A percentile compares a stretch with the other conserved stretches of the same genome.
Conservation (phyloP, 2,113 vertebrate species). For the Chionodraco myersi region DNA sequence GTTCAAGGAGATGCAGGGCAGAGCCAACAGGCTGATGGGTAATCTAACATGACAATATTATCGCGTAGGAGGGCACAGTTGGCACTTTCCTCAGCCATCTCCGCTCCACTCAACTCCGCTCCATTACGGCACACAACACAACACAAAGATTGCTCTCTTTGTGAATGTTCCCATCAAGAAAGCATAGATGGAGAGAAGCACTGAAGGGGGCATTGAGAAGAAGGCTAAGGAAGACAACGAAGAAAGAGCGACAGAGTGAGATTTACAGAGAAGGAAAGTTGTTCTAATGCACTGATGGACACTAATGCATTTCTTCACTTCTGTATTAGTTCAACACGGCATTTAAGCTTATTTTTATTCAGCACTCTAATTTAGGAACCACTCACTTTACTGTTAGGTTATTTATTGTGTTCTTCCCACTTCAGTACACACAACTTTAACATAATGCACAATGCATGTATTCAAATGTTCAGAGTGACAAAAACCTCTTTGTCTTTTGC, state of each 20-base stretch:
- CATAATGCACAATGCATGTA: constrained; percentile 1
- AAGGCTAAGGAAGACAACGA: constrained; percentile 8
- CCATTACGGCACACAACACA: constrained; percentile 50
- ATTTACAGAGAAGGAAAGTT: constrained; percentile 27
- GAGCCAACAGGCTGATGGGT: constrained; percentile 76
- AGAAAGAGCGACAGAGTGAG: constrained; percentile 20
- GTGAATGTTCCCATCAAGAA: constrained; percentile 55
- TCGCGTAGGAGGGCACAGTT: constrained; percentile 68
- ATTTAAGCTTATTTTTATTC: constrained; percentile 22
- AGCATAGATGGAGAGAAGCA: constrained; percentile 31
- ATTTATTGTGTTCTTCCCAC: constrained; percentile 17
- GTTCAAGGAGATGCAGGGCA: constrained; percentile 74
- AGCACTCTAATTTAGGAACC: neutral
- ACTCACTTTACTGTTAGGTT: constrained; percentile 16
- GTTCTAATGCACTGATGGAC: constrained; percentile 29
- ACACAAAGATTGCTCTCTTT: constrained; percentile 57
- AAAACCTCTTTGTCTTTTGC: constrained; percentile 23
- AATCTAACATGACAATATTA: constrained; percentile 80
- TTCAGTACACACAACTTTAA: neutral
- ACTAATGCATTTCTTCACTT: constrained; percentile 43
- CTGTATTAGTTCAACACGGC: constrained; percentile 21
- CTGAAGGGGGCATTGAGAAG: constrained; percentile 26
- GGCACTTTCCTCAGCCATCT: constrained; percentile 54
- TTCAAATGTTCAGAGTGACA: too few species aligned
- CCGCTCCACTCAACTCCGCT: constrained; percentile 62